Base-by-base conservation (phyloP, 2,888 invertebrate genomes). In the Drosophila birchii region DNA sequence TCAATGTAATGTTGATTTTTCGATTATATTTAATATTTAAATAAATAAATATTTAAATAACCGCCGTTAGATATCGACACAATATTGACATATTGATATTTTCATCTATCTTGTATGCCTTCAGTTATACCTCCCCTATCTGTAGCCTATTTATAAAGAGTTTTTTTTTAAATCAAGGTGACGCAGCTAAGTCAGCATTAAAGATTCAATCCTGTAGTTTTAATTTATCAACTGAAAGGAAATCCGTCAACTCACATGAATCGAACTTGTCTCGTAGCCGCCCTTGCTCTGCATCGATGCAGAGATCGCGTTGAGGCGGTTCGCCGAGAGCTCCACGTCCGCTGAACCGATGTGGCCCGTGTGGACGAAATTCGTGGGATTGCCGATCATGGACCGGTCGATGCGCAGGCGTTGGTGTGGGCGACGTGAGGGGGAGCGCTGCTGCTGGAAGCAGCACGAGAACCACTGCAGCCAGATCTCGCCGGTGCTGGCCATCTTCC, bases 221-320 rank as follows among this genome's bases (percentile, higher is more conserved):
- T n/a, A 1, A 23, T 20, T 20, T 6, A 23, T 23, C 5, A 11
- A 14, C 38, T 23, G 16, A 11, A 34, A 9, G 41, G 20, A 36
- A 36, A 20, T 11, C 36, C 4, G 36, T 12, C 20, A 38, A 79
- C 84, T 83, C 86, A 93, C 93, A 89, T 93, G 93, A 85, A 92
- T 90, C 71, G 93, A 92, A 78, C 92, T 93, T 93, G 95, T 95
- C 92, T 98, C 97, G 92, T 97, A 98, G 81, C 98, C 98, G 60
- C 98, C 98, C 94, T 98, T 98, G 93, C 98, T 97, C 92, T 97
- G 96, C 98, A 98, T 98, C 93, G 98, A 98, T 90, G 95, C 96
- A 93, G 98, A 97, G 91, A 98, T 95, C 81, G 97, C 96, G 91
- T 96, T 95, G 78, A 98, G 94, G 93, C 98, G 95, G 82, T 96